Conservation (phyloP, 2,797 vertebrate species). For the Dicrostonyx torquatus region DNA sequence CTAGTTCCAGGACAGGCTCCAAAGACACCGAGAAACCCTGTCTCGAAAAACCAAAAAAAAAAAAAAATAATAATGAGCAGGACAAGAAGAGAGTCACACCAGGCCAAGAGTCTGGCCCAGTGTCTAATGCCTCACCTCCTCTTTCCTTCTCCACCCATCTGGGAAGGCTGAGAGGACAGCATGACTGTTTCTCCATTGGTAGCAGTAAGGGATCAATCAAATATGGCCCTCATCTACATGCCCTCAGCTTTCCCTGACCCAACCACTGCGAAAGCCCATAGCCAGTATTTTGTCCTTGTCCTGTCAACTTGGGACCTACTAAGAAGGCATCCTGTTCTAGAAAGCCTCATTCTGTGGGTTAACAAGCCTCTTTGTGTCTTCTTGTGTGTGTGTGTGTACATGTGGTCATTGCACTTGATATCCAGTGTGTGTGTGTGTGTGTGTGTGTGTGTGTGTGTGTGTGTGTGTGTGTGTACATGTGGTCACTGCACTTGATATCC, state of each 20-base stretch:
- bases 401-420: background rate
- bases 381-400: background rate
- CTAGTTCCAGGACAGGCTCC: too few relatives aligned
- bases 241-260: background rate
- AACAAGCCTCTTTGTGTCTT: background rate
- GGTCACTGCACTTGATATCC: too few relatives aligned
- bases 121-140: background rate
- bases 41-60: too few relatives aligned
- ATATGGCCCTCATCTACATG: too few relatives aligned
- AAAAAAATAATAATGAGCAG: too few relatives aligned
- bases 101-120: background rate
- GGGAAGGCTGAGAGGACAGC: background rate
- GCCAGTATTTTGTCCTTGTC: background rate
- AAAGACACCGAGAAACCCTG: too few relatives aligned
- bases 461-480: too few relatives aligned
- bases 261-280: background rate
- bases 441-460: too few relatives aligned
- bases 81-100: background rate
- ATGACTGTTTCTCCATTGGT: background rate
- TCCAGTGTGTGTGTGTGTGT: too few relatives aligned
- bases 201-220: background rate
- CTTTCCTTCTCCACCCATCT: background rate
- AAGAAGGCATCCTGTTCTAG: background rate
- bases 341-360: background rate
- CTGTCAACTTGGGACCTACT: background rate